phyloP scores from a whole-genome alignment of 1,140 invertebrate genomes.

The Drosophila subobscura region DNA sequence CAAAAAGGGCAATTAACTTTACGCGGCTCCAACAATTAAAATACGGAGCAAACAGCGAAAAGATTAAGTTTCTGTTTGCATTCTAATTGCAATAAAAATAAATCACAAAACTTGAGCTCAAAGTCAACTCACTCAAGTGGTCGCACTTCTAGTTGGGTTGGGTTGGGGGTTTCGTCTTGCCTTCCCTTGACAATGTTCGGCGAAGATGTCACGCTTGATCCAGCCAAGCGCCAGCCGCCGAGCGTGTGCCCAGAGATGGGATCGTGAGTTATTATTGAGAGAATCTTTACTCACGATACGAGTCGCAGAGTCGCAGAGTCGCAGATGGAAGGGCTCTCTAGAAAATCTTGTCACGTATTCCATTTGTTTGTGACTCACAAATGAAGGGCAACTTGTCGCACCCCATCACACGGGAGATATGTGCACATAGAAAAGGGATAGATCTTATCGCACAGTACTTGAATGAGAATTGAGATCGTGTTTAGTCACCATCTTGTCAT shows the following conservation, averaged over 20 bases:
- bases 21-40: conserved; percentile 50
- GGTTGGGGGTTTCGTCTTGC: no score
- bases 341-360: no score
- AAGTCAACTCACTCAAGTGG: conserved; percentile 49
- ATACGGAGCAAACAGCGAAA: conserved; percentile 22
- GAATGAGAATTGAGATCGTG: background rate
- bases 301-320: no score
- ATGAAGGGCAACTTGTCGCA: no score
- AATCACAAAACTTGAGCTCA: conserved; percentile 22
- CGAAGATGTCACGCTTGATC: conserved; percentile 43
- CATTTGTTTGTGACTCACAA: no score
- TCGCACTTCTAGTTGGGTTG: conserved; percentile 7
- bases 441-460: no score
- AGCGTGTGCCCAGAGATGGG: conserved; percentile 36
- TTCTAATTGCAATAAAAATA: conserved; percentile 55
- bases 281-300: no score
- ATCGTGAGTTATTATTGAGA: background rate
- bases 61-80: conserved; percentile 49
- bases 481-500: background rate
- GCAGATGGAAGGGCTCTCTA: no score
- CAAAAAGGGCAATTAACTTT: conserved; percentile 52
- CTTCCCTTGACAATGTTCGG: conserved; percentile 35
- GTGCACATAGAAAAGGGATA: no score
- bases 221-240: background rate
- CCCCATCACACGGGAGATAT: no score